Evolutionary conservation across 2,888 invertebrate genomes (phyloP), one percentile per base, ranked within the genome.

Genomic region (Ceramica pisi): DNA sequence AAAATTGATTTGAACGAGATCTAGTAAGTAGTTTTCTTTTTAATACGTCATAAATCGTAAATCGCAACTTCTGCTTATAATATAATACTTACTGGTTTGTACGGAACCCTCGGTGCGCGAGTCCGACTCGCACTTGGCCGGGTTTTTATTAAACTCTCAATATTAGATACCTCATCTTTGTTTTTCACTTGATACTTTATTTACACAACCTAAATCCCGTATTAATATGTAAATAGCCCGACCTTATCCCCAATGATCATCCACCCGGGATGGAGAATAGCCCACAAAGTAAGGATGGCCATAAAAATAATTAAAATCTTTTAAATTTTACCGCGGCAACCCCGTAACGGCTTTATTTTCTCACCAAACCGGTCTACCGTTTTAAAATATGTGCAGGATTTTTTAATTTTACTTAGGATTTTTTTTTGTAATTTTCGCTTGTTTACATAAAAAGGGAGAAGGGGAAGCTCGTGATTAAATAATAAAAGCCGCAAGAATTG

Each of bases 261-360:
- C 67, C 64, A 67, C 31, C 44, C 21, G 26, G 61, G 19, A 21
- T 16, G 14, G 21, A 21, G 38, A 0, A 51, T n/a, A 19, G 55
- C 55, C 31, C 31, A 10, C 19, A 10, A 14, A 57, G 21, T 38
- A 41, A 35, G 6, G 59, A 23, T 35, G 14, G 19, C 61, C 68
- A 60, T 75, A 65, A 73, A 85, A 78, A 80, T 76, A 75, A 85
- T 82, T 73, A 85, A 85, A 82, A 80, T 65, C 67, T 65, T 82
- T 83, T 67, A 70, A 80, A 75, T 80, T 82, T 82, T 57, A 77
- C 69, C 35, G 35, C 14, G 60, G 44, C 63, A 51, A 57, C 51
- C 41, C 66, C 51, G 57, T 67, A 75, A 80, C 62, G 67, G 67
- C 74, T 80, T 84, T 63, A 72, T 84, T 61, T 80, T 61, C 53